Evolutionary conservation across 2,888 invertebrate species (phyloP), one percentile per base, ranked within the genome.

Genomic region (Thecophora atra): DNA sequence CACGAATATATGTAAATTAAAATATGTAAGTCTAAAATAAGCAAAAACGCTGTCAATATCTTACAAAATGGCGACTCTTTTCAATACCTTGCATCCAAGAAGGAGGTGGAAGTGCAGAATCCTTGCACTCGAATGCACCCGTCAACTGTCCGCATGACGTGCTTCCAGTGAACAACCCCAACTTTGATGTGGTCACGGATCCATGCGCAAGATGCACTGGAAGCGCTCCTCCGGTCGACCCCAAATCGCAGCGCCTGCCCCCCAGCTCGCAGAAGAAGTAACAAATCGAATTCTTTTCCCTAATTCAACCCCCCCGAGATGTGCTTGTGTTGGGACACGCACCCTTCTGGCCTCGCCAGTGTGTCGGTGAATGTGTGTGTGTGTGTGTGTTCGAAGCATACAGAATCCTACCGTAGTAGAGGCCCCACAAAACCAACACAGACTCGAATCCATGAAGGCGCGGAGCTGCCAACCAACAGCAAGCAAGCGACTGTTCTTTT

Each of bases 331-430:
- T 44, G 58, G 42, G 44, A 60, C 72, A 44, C 67, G 73, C 75
- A 78, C 77, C 76, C 78, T 78, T 74, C 77, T 75, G 76, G 76
- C 76, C 76, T 78, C 78, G 77, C 77, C 73, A 71, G 78, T 75
- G 78, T 73, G 44, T 6, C 19, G 7, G 26, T n/a, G 67, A 47
- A 17, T 26, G 58, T 54, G 68, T 54, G 8, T 56, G 52, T 37
- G 47, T 15, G 42, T 54, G 47, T 71, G 19, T 56, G 44, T 56
- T 56, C 63, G 63, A 28, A 67, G 54, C 62, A 63, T 19, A 70
- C 66, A 60, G 71, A 64, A 65, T 56, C 71, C 70, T 65, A 65
- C 62, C 44, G 70, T 26, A 11, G n/a, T 21, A 72, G 71, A 76
- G 73, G 52, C 63, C 62, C 71, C 51, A 24, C 54, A 56, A 68